Base-by-base conservation (phyloP, 2,888 invertebrate species). In the Camponotus fellah region DNA sequence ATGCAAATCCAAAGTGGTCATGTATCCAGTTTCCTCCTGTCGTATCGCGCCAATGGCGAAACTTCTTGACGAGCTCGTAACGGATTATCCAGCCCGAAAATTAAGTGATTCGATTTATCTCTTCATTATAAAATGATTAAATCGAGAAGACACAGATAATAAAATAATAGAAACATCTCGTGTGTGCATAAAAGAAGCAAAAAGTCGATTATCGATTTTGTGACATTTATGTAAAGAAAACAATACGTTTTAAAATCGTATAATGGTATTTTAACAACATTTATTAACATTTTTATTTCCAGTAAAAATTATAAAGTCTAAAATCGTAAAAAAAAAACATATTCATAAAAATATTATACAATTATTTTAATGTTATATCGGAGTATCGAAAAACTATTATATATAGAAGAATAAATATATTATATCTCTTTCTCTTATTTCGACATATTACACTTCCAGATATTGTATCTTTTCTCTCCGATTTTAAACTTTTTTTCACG, bases 1-100 rank as follows among this genome's bases (percentile, higher is more conserved):
- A 77, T 80, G 71, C 79, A 72, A 80, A 79, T 79, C 72, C 72
- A n/a, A 71, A 60, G 79, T 60, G 79, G 72, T 80, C 60, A 80
- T 80, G 79, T 80, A 80, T 80, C 71, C 79, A 80, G 72, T 80
- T 80, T 80, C 72, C 72, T 80, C 46, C 12, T 37, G 21, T 62
- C 34, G 60, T 26, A 34, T 49, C 34, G 46, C 72, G 72, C 60
- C 72, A 62, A 72, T 60, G 46, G 72, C 43, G 60, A 62, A 80
- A 80, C 79, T 80, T 80, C 72, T 80, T 62, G 60, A 72, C 60
- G 72, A 80, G 72, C 46, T 72, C 46, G 72, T 26, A 72, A 40
- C 37, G 60, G 79, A 71, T 80, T 72, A 80, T 79, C 60, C 46
- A 71, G 34, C 60, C 43, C 34, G 71, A 58, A 80, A 80, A 80